Evolutionary conservation across 2,888 invertebrate genomes (phyloP).

Genomic region (Gnatocerus cornutus): DNA sequence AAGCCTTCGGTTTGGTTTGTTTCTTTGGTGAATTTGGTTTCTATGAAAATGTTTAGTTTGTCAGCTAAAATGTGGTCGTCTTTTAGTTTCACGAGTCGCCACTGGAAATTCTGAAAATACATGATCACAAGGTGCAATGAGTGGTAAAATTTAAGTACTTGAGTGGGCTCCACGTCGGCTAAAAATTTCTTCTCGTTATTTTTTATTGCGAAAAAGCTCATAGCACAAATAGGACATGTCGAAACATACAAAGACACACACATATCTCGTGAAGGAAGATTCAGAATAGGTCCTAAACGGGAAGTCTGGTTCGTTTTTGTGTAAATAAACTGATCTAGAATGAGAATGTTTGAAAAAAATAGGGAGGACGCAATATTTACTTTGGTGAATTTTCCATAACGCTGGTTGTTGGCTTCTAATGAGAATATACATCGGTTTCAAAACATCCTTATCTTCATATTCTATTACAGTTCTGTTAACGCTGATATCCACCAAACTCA

Average conservation of each 20-base stretch:
- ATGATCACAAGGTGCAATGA: neutral
- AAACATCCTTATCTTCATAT: slow-evolving; percentile 56
- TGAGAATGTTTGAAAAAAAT: slow-evolving; percentile 48
- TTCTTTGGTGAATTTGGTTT: slow-evolving; percentile 60
- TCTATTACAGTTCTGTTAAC: slow-evolving; percentile 61
- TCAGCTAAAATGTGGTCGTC: slow-evolving; percentile 60
- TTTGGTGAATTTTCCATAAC: slow-evolving; percentile 67
- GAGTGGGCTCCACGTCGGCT: slow-evolving; percentile 56
- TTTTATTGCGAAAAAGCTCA: slow-evolving; percentile 62
- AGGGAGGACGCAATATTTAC: slow-evolving; percentile 55
- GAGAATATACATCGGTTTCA: slow-evolving; percentile 62
- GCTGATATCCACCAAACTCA: slow-evolving; percentile 61
- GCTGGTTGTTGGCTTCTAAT: slow-evolving; percentile 61
- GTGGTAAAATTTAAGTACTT: slow-evolving; percentile 32
- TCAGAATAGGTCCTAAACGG: slow-evolving; percentile 63
- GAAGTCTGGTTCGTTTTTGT: slow-evolving; percentile 62
- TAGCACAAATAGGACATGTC: slow-evolving; percentile 63
- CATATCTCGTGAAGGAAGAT: slow-evolving; percentile 59
- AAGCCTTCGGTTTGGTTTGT: slow-evolving; percentile 58
- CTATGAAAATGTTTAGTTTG: slow-evolving; percentile 63
- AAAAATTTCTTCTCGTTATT: slow-evolving; percentile 53
- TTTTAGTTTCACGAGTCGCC: slow-evolving; percentile 64
- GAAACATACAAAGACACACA: slow-evolving; percentile 64
- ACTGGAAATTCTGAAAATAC: slow-evolving; percentile 58
- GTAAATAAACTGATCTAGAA: slow-evolving; percentile 63